Evolutionary conservation across 2,888 invertebrate genomes (phyloP), one percentile per base, ranked within the genome.

Genomic region (Arge pagana): DNA sequence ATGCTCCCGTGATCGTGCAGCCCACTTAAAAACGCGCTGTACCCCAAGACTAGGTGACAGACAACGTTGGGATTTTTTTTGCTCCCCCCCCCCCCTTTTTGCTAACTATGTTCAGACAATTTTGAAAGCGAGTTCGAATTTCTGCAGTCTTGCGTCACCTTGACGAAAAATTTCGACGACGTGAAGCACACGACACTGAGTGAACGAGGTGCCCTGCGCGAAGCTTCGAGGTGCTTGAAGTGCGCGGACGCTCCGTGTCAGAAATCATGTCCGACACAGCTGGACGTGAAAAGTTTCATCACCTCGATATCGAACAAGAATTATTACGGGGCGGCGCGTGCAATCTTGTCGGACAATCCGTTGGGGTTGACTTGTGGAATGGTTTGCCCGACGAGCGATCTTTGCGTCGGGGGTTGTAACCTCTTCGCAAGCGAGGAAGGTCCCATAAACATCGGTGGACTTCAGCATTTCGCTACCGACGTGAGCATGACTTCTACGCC

Each of bases 351-450:
- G 0, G 98, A 99, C 74, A 99, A 99, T 76, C 98, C 99, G 0
- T 78, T 98, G 48, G 99, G 96, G 0, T 80, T 96, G 2, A 93
- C 94, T 0, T 96, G 96, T 66, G 96, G 96, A 19, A 99, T 99
- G 98, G 97, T 99, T 16, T 98, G 98, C 64, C 98, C 98, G 2
- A 98, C 98, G 0, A 96, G 96, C 71, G 98, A 99, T 77, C 84
- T 99, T 1, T 99, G 98, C 74, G 97, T 97, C 0, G 98, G 98
- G 0, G 96, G 96, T 0, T 99, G 98, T 77, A 99, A 99, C 78
- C 81, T 99, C 7, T 89, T 93, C 70, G 98, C 96, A 0, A 86
- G 89, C 7, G 99, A 99, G 75, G 97, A 98, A 75, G 99, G 99
- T 0, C 89, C 97, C 0, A 99, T 99, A 65, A 99, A 99, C 72